These are phyloP conservation scores for Pachyrhynchus sulphureomaculatus DNA, from an alignment of 1,140 invertebrate species.

Conservation along the genomic window DNA sequence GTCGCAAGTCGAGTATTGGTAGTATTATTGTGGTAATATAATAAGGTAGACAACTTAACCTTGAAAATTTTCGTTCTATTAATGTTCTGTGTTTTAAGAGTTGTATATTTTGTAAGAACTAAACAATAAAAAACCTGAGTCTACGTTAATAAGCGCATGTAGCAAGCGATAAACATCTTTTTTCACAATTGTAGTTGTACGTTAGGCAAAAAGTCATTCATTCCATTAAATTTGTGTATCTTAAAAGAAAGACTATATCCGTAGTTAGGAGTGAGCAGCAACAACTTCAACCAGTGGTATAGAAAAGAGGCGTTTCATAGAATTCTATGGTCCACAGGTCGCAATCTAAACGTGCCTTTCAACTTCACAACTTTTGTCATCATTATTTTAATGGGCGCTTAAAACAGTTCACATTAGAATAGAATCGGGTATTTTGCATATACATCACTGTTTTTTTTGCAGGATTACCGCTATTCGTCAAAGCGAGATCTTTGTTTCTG, in stretches of 20 bases:
- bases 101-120: not conserved
- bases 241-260: not conserved
- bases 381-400: constrained; percentile 21
- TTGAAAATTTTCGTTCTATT: too few species aligned
- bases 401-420: not conserved
- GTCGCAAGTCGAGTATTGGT: too few species aligned
- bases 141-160: not conserved
- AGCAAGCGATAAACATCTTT: not conserved
- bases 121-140: not conserved
- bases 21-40: too few species aligned
- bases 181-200: not conserved
- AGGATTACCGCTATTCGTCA: not conserved
- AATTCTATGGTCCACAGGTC: too few species aligned
- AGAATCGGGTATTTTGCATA: constrained; percentile 2
- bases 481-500: not conserved
- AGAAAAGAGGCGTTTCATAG: too few species aligned
- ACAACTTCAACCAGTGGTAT: too few species aligned
- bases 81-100: too few species aligned
- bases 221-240: not conserved
- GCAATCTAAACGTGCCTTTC: not conserved
- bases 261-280: not conserved
- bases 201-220: not conserved
- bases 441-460: not conserved
- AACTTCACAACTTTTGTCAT: constrained; percentile 11
- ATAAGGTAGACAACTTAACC: too few species aligned